Evolutionary conservation across 2,888 invertebrate genomes (phyloP), one percentile per base, ranked within the genome.

Genomic region (Tridacna gigas): DNA sequence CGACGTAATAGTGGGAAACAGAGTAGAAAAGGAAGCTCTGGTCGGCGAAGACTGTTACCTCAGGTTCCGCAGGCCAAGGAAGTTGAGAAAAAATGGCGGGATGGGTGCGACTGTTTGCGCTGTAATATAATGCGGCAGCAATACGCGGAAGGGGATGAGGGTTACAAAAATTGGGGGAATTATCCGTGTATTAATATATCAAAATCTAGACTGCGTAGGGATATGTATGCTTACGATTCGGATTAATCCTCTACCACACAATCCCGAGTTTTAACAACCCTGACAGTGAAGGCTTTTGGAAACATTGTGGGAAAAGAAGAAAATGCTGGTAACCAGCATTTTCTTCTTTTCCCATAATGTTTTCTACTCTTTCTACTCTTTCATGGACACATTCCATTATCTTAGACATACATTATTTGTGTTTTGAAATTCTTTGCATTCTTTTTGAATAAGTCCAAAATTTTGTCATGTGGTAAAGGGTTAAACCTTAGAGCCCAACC

Each of bases 51-150:
- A 22, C 48, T 61, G 5, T 15, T 48, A 47, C 71, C 71, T 26
- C 71, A 71, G 26, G 48, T 71, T 7, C 65, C 77, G n/a, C 45
- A n/a, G 0, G 20, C 26, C 5, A 74, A 69, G 25, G 61, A 67
- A n/a, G 80, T 82, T n/a, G 83, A 75, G 28, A 84, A 89, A 80
- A 92, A 92, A 83, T 92, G 91, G 91, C 86, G 90, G 63, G 91
- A 91, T 25, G 85, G 89, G 69, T 92, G 92, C 80, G 89, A 90
- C 60, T 92, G 91, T 83, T 83, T 92, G 79, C 80, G 92, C 26
- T 92, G 91, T 86, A 88, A 90, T 74, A 92, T 92, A 67, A 89
- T 92, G 65, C 88, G 89, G 63, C 78, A 90, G 77, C 91, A 92
- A 73, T 92, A 79, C 82, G 76, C 83, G 37, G 91, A 92, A 47